Evolutionary conservation across 2,888 invertebrate genomes (phyloP).

Genomic region (Leptogaster cylindrica): DNA sequence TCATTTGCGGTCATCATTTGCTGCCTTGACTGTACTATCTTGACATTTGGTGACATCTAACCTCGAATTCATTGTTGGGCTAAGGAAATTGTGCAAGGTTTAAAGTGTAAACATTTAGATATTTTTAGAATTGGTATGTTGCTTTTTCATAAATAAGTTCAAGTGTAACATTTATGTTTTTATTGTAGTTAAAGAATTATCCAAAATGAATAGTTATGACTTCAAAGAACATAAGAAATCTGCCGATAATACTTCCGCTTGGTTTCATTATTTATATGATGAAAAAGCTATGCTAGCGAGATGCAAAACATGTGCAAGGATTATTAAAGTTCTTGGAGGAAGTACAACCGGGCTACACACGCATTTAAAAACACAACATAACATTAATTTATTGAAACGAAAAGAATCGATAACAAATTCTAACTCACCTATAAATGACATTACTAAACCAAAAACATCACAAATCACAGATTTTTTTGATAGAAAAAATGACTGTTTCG

Average conservation of each 20-base stretch:
- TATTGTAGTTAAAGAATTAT: background rate
- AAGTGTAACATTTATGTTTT: no score
- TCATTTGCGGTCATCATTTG: background rate
- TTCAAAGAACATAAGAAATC: background rate
- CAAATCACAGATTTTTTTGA: constrained; percentile 2
- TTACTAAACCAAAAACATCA: background rate
- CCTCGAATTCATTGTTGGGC: background rate
- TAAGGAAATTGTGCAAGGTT: background rate
- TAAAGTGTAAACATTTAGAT: background rate
- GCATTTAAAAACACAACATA: constrained; percentile 14
- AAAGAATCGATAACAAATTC: no score
- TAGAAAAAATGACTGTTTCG: background rate
- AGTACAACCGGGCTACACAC: no score
- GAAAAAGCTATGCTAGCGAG: no score
- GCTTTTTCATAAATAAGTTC: no score
- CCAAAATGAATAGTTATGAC: background rate
- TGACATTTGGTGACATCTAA: background rate
- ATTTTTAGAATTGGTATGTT: background rate
- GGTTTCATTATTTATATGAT: constrained; percentile 4
- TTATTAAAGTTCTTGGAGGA: no score
- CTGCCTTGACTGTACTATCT: no score
- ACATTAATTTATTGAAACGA: background rate
- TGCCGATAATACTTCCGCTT: constrained; percentile 3
- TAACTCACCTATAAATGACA: background rate
- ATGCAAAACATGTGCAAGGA: no score